Conservation (phyloP, 2,888 invertebrate genomes). For the Thecocarcelia acutangulata region DNA sequence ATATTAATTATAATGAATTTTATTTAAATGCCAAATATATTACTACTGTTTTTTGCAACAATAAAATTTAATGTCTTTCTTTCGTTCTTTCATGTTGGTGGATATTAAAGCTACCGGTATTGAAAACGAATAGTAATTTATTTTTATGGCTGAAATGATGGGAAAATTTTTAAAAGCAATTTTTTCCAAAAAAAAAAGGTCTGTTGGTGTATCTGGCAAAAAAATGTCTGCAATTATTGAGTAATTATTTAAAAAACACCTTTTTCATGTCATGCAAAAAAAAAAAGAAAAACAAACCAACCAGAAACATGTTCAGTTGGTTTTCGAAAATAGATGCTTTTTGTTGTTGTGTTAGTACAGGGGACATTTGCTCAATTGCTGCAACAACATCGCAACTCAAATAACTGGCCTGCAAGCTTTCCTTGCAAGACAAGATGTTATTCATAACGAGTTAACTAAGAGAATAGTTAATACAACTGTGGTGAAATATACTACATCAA, state of each 20-base stretch:
- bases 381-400: too few relatives aligned
- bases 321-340: slow-evolving; percentile 17
- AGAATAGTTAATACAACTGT: too few relatives aligned
- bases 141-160: slow-evolving; percentile 38
- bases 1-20: slow-evolving; percentile 51
- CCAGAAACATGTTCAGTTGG: slow-evolving; percentile 28
- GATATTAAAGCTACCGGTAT: slow-evolving; percentile 59
- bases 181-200: not conserved
- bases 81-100: not conserved
- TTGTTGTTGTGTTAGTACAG: slow-evolving; percentile 1
- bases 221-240: slow-evolving; percentile 50
- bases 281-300: not conserved
- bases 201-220: not conserved
- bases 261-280: slow-evolving; percentile 46
- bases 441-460: too few relatives aligned
- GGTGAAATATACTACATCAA: too few relatives aligned
- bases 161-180: slow-evolving; percentile 34
- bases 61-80: slow-evolving; percentile 51
- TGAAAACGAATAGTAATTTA: slow-evolving; percentile 15
- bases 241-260: slow-evolving; percentile 61
- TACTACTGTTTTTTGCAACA: slow-evolving; percentile 52
- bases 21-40: slow-evolving; percentile 43
- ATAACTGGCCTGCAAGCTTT: too few relatives aligned
- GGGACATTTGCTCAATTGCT: not conserved
- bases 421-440: too few relatives aligned